A percentile compares a stretch with the other conserved stretches of the same genome.
Conservation (phyloP, 2,113 vertebrate species). For the Zosterops pallidus region DNA sequence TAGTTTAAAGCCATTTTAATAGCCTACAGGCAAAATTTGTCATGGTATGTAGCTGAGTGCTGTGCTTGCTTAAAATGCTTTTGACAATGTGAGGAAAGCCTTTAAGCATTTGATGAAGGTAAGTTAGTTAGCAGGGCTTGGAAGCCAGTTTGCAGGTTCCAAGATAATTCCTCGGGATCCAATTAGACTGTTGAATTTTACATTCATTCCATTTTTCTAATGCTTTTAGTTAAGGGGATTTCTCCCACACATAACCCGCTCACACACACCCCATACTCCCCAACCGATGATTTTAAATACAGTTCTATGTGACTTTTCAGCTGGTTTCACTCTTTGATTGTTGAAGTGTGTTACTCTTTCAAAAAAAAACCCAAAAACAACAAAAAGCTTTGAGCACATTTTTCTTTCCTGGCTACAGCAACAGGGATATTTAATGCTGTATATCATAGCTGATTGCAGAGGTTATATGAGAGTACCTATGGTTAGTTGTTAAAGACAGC, state of each 20-base stretch:
- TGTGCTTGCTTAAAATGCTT: conserved; percentile 58
- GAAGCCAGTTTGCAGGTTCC: conserved; percentile 60
- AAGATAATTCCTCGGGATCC: conserved; percentile 54
- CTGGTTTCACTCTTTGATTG: conserved; percentile 50
- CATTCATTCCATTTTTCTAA: conserved; percentile 63
- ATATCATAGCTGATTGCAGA: background rate
- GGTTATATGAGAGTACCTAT: background rate
- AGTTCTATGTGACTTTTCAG: conserved; percentile 14
- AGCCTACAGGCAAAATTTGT: conserved; percentile 43
- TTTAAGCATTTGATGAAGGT: conserved; percentile 70
- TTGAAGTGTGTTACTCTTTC: conserved; percentile 19
- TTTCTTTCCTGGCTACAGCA: conserved; percentile 30
- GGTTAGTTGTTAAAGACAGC: background rate
- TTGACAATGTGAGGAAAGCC: conserved; percentile 63
- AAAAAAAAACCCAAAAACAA: background rate
- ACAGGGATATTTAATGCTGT: background rate
- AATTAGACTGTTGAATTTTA: conserved; percentile 67
- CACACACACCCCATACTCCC: background rate
- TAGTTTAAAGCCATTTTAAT: conserved; percentile 44
- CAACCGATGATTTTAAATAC: conserved; percentile 40
- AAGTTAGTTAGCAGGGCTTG: conserved; percentile 54
- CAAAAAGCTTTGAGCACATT: background rate
- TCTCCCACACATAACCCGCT: background rate
- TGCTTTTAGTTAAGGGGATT: conserved; percentile 62
- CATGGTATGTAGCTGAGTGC: conserved; percentile 39